Conservation (phyloP, 2,113 vertebrate species). For the Festucalex cinctus region DNA sequence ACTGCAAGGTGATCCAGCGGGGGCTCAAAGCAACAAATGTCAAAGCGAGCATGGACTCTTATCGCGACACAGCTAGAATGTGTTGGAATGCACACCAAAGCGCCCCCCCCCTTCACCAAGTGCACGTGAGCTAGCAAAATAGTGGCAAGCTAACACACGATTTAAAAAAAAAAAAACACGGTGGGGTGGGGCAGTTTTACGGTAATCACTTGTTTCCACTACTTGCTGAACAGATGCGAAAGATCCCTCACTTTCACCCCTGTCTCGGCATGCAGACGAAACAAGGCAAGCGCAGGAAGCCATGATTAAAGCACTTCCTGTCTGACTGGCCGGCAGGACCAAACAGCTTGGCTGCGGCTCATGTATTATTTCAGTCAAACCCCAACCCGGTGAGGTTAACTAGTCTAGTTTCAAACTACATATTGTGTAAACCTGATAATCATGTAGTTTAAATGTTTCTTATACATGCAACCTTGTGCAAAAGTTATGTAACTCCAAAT, state of each 20-base stretch:
- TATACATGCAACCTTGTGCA: constrained; percentile 21
- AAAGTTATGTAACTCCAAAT: constrained; percentile 31
- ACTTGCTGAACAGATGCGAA: constrained; percentile 53
- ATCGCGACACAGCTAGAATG: not conserved
- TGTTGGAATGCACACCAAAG: not conserved
- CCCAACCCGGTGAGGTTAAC: constrained; percentile 17
- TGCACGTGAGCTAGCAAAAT: not conserved
- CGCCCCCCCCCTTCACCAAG: too few species aligned
- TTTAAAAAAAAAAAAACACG: too few species aligned
- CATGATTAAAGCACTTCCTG: constrained; percentile 73
- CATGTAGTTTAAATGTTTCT: not conserved
- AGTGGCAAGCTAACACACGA: not conserved
- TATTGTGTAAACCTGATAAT: not conserved
- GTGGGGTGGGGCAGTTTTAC: not conserved
- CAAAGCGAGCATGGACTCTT: not conserved
- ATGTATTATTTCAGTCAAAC: constrained; percentile 35
- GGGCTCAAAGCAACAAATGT: not conserved
- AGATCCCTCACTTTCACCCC: constrained; percentile 30
- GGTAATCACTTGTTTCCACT: not conserved
- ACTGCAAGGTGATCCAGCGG: not conserved
- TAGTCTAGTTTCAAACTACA: not conserved
- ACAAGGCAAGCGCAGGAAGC: constrained; percentile 55
- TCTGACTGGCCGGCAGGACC: constrained; percentile 47
- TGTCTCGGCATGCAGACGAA: constrained; percentile 55
- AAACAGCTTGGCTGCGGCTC: constrained; percentile 24